phyloP scores from a whole-genome alignment of 2,113 vertebrate species.

The Zeus faber region DNA sequence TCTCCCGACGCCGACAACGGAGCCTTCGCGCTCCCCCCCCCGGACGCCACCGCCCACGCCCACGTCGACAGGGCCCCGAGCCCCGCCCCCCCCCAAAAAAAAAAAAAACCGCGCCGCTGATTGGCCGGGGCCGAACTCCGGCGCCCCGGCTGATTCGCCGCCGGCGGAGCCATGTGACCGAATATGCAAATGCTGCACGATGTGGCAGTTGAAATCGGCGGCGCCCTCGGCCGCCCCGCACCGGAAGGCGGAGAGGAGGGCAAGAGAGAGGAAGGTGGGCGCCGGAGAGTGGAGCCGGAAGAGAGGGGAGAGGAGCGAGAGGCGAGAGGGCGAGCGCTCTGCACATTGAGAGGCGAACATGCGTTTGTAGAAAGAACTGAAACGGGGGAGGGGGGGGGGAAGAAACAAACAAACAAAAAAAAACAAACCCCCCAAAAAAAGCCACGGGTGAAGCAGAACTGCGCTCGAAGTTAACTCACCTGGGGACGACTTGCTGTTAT shows the following conservation, averaged over 20 bases:
- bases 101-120: background rate
- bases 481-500: background rate
- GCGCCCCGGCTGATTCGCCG: constrained; percentile 36
- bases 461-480: no score
- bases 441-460: constrained; percentile 2
- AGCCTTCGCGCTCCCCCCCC: background rate
- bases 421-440: background rate
- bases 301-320: background rate
- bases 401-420: background rate
- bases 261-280: no score
- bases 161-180: constrained; percentile 33
- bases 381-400: background rate
- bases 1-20: no score
- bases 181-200: constrained; percentile 49
- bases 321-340: background rate
- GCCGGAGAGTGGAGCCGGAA: background rate
- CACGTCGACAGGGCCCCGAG: constrained; percentile 28
- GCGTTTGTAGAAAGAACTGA: background rate
- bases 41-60: constrained; percentile 22
- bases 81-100: no score
- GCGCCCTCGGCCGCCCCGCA: constrained; percentile 13
- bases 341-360: no score
- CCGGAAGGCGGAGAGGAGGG: background rate
- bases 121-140: constrained; percentile 27
- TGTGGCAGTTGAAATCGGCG: constrained; percentile 52